These are phyloP conservation scores for Chironomus tepperi DNA, from an alignment of 1,140 invertebrate species.

Conservation along the genomic window DNA sequence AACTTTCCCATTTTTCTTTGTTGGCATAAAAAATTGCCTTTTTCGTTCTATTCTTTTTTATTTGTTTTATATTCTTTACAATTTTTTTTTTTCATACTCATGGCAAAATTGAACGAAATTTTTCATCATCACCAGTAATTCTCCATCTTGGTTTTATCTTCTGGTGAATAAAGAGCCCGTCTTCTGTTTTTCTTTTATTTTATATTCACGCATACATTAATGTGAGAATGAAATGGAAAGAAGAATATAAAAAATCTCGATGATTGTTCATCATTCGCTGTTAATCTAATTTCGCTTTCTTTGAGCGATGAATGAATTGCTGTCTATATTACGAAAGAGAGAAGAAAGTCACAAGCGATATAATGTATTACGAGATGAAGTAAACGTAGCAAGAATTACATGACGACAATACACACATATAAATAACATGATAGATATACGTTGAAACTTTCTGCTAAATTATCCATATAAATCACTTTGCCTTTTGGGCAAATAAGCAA, in stretches of 20 bases:
- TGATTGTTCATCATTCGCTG: background rate
- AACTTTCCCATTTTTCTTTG: constrained; percentile 7
- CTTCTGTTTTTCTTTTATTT: background rate
- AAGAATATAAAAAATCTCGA: background rate
- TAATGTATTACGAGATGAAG: background rate
- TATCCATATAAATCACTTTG: background rate
- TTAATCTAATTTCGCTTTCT: background rate
- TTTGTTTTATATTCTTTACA: constrained; percentile 1
- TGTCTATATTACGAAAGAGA: too few species aligned
- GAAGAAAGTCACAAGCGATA: background rate
- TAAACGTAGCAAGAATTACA: background rate
- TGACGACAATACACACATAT: background rate
- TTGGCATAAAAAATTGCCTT: background rate
- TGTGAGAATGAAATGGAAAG: background rate
- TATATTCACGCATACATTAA: constrained; percentile 1
- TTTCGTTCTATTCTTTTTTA: background rate
- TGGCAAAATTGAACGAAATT: background rate
- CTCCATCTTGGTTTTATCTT: background rate
- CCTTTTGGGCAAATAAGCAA: background rate
- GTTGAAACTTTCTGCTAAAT: background rate
- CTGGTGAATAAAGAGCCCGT: background rate
- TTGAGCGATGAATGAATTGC: too few species aligned
- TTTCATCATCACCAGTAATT: constrained; percentile 2
- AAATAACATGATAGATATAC: background rate
- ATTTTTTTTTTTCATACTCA: background rate